phyloP scores from a whole-genome alignment of 2,113 vertebrate genomes.

The Lamprologus lemairii region DNA sequence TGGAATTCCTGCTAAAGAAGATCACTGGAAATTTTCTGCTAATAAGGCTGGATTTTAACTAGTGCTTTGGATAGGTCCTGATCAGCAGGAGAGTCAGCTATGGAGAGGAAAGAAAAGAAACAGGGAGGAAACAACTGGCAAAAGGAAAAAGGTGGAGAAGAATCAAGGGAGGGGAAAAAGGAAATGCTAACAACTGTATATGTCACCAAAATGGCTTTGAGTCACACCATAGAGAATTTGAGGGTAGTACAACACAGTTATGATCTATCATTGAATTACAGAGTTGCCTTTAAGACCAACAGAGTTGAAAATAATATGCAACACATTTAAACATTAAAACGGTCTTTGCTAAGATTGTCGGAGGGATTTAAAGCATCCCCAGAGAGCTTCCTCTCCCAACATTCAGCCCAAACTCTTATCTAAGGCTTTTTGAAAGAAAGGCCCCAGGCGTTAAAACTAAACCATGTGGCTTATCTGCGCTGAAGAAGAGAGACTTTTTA shows the following conservation, averaged over 20 bases:
- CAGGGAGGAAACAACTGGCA: neutral
- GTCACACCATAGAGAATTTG: neutral
- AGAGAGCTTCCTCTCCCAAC: neutral
- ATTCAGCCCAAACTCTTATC: neutral
- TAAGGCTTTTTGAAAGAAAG: neutral
- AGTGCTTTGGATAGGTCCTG: neutral
- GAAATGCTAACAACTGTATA: neutral
- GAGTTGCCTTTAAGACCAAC: neutral
- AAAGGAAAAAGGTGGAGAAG: neutral
- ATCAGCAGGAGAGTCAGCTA: neutral
- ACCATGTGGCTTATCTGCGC: conserved; percentile 27
- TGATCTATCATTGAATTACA: neutral
- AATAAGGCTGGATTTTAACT: conserved; percentile 31
- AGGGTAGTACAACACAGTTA: neutral
- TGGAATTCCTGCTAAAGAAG: conserved; percentile 30
- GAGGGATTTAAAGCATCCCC: neutral
- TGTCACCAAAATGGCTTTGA: neutral
- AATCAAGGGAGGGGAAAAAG: neutral
- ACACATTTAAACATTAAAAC: neutral
- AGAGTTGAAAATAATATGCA: neutral
- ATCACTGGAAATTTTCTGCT: conserved; percentile 17
- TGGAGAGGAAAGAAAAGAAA: neutral
- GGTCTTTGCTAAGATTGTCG: neutral
- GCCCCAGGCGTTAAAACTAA: neutral
- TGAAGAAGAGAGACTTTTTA: neutral